phyloP scores from a whole-genome alignment of 2,888 invertebrate genomes.

The Choreutis nemorana region DNA sequence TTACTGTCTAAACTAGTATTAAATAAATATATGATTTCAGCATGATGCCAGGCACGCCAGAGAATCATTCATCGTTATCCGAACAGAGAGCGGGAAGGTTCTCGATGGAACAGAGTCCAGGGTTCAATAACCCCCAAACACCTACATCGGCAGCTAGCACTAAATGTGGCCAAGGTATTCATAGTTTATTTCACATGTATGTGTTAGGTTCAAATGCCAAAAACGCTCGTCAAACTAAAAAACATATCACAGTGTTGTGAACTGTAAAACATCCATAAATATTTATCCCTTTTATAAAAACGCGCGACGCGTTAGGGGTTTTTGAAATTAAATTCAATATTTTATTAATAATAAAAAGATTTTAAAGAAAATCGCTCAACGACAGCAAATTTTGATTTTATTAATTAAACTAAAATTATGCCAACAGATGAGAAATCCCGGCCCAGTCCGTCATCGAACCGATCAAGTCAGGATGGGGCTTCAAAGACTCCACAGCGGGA shows the following conservation, averaged over 20 bases:
- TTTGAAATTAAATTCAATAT: too few relatives aligned
- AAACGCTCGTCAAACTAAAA: too few relatives aligned
- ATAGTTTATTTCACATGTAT: not conserved
- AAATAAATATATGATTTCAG: constrained; percentile 17
- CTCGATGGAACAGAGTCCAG: constrained; percentile 59
- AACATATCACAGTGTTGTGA: too few relatives aligned
- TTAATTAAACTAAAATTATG: not conserved
- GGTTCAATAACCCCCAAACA: constrained; percentile 61
- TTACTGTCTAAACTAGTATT: not conserved
- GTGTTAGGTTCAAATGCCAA: too few relatives aligned
- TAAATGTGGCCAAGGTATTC: constrained; percentile 40
- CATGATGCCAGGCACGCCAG: constrained; percentile 63
- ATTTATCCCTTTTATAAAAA: too few relatives aligned
- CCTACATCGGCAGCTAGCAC: constrained; percentile 40
- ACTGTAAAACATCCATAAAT: not conserved
- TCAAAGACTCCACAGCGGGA: constrained; percentile 56
- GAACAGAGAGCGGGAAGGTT: constrained; percentile 54
- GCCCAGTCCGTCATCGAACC: constrained; percentile 57
- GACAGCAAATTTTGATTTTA: too few relatives aligned
- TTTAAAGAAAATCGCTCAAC: too few relatives aligned
- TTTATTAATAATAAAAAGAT: too few relatives aligned
- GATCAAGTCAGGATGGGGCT: constrained; percentile 52
- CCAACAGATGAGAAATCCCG: constrained; percentile 53
- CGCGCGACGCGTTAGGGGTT: too few relatives aligned
- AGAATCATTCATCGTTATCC: constrained; percentile 46